Base-by-base conservation (phyloP, 2,113 vertebrate species). In the Elgaria multicarinata region DNA sequence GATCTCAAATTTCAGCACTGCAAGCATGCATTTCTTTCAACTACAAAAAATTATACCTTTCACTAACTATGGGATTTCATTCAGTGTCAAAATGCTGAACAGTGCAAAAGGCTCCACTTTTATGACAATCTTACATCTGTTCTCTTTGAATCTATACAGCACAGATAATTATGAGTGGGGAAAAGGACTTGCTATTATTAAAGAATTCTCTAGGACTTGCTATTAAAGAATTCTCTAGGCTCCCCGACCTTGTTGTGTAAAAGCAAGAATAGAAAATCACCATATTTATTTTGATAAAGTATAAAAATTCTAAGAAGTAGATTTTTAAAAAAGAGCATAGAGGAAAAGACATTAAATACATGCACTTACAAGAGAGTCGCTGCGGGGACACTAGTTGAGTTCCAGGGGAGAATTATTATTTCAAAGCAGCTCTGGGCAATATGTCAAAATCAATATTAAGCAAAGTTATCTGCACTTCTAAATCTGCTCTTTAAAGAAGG, bases 361-460 rank as follows among this genome's bases (percentile, higher is more conserved):
- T 1, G 20, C 85, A 69, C 44, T 88, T 75, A 82, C 36, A 50
- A 58, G 79, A 76, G 12, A 3, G 9, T 77, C 83, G 18, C 69
- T 33, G 62, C 64, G 2, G 85, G 58, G 33, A 80, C 76, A 81
- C 55, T 33, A 58, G 77, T 31, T 7, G 10, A 53, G n/a, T 69
- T 39, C 83, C 36, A 87, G 67, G 55, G 10, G 69, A 91, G 83
- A 81, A 91, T 58, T 80, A 80, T 2, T 74, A 66, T 71, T 79
- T 83, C 79, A 78, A 87, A 67, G 79, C 74, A n/a, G n/a, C 80
- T 74, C 74, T 44, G 84, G 84, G 83, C 78, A 83, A 82, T 72
- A n/a, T 80, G 83, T 86, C 86, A 91, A 71, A 92, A 85, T 85
- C 81, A 85, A 80, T 58, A 55, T 71, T 39, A 66, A 80, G 81